phyloP scores from a whole-genome alignment of 2,113 vertebrate genomes.

The Microtus richardsoni region DNA sequence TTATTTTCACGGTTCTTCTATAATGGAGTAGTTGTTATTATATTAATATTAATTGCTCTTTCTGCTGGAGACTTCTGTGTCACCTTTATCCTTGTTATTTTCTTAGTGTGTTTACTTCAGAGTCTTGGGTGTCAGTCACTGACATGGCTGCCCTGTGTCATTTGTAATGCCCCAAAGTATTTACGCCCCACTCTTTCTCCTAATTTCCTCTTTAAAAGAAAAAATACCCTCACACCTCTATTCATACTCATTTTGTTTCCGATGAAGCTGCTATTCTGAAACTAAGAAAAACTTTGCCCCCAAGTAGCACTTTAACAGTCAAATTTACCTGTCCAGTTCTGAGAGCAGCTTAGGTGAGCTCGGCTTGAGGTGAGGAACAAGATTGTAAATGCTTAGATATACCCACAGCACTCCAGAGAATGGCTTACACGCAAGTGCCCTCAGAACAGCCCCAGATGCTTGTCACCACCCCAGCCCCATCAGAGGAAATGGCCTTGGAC shows the following conservation, averaged over 20 bases:
- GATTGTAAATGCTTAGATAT: constrained; percentile 68
- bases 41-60: constrained; percentile 81
- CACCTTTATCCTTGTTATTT: constrained; percentile 65
- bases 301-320: constrained; percentile 83
- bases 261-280: constrained; percentile 80
- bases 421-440: constrained; percentile 45
- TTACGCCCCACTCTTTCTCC: constrained; percentile 57
- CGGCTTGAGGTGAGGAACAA: constrained; percentile 63
- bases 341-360: constrained; percentile 75
- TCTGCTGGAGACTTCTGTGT: constrained; percentile 57
- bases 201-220: not conserved
- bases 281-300: constrained; percentile 82
- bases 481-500: not conserved
- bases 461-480: not conserved
- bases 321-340: constrained; percentile 80
- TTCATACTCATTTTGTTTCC: constrained; percentile 50
- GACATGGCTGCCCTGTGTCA: constrained; percentile 62
- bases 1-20: constrained; percentile 75
- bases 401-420: not conserved
- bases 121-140: constrained; percentile 75
- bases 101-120: constrained; percentile 85
- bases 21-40: constrained; percentile 83
- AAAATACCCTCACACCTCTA: not conserved
- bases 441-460: not conserved
- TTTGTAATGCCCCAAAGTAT: constrained; percentile 74